phyloP scores from a whole-genome alignment of 37 sponge, comb jelly and placozoan species.

The Cladorhizidae sp. region DNA sequence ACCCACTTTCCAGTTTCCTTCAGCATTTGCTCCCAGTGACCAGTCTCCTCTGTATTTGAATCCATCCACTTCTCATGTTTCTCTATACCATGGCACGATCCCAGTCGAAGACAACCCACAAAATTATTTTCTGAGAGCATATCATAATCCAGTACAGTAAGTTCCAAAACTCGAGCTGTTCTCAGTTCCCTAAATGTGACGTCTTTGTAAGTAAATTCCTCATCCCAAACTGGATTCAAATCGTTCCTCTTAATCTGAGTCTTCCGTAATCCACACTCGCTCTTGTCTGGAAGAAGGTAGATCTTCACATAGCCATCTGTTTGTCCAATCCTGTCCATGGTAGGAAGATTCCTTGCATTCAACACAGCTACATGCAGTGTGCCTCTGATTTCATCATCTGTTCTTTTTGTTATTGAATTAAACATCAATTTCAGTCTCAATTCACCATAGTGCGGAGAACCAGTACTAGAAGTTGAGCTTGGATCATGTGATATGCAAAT shows the following conservation, averaged over 20 bases:
- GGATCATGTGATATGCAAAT: too few species aligned
- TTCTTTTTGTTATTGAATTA: background rate
- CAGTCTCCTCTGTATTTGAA: constrained; percentile 49
- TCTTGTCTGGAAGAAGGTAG: constrained; percentile 68
- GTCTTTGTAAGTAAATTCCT: constrained; percentile 40
- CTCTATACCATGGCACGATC: constrained; percentile 15
- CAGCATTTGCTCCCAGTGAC: constrained; percentile 62
- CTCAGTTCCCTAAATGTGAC: constrained; percentile 42
- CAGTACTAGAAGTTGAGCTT: background rate
- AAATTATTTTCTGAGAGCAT: constrained; percentile 25
- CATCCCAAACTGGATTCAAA: constrained; percentile 60
- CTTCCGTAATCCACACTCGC: constrained; percentile 53
- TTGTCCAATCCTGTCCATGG: background rate
- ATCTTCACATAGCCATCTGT: constrained; percentile 42
- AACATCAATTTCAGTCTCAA: constrained; percentile 23
- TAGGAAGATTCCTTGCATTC: constrained; percentile 32
- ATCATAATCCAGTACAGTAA: constrained; percentile 61
- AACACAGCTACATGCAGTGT: constrained; percentile 41
- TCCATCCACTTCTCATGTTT: constrained; percentile 69
- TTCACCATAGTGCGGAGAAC: constrained; percentile 6
- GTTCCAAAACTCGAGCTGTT: constrained; percentile 49
- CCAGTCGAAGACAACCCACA: constrained; percentile 67
- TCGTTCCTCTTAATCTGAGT: constrained; percentile 46
- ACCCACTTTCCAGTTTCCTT: constrained; percentile 60
- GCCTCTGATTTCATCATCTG: background rate